Percentiles rank a stretch among this genome's conserved stretches.
phyloP scores from a whole-genome alignment of 2,888 invertebrate genomes.

The Zygaena filipendulae region DNA sequence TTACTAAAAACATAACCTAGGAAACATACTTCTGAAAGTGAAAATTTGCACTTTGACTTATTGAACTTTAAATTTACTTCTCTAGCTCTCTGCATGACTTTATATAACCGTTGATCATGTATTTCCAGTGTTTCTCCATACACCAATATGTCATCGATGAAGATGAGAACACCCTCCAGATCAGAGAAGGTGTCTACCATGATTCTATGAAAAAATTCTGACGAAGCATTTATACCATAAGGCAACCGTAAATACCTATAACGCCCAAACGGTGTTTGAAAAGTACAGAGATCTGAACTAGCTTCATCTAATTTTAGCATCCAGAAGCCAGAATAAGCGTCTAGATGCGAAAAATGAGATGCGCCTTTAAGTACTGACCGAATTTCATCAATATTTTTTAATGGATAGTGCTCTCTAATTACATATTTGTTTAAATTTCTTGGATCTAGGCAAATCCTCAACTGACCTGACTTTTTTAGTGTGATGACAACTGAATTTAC shows the following conservation, averaged over 20 bases:
- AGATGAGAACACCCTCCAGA: not conserved
- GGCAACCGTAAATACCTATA: conserved; percentile 15
- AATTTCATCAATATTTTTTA: conserved; percentile 10
- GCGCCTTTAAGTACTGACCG: conserved; percentile 6
- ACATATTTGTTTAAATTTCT: conserved; percentile 10
- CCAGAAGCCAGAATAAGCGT: conserved; percentile 14
- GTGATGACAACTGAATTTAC: not conserved
- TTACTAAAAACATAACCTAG: conserved; percentile 15
- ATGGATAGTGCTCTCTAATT: conserved; percentile 6
- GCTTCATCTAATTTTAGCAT: conserved; percentile 5
- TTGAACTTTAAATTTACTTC: conserved; percentile 16
- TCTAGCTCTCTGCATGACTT: conserved; percentile 11
- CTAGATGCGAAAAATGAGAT: conserved; percentile 6
- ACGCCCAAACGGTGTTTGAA: conserved; percentile 13
- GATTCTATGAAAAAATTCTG: not conserved
- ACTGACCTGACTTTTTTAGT: not conserved
- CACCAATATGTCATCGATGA: not conserved
- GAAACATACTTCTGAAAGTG: conserved; percentile 10
- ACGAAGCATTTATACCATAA: conserved; percentile 15
- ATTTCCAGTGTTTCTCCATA: conserved; percentile 10
- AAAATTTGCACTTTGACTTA: conserved; percentile 13
- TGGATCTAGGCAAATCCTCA: conserved; percentile 11
- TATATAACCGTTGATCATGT: conserved; percentile 8
- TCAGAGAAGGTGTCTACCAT: not conserved
- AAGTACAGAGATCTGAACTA: conserved; percentile 12